Conservation (phyloP, 2,113 vertebrate genomes). For the Parus major region DNA sequence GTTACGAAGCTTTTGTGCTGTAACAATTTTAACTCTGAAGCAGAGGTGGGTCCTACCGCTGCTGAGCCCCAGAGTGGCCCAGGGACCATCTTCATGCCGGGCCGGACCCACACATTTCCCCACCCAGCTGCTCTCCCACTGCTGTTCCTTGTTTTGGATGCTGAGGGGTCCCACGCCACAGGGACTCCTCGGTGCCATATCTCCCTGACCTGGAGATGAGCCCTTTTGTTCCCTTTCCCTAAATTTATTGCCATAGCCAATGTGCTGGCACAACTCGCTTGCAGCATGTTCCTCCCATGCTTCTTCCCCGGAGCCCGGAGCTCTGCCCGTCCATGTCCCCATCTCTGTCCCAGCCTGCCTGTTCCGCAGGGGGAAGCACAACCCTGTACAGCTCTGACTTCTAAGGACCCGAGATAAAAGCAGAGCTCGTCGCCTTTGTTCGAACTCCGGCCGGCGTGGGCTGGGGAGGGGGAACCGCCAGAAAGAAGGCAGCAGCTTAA, state of each 20-base stretch:
- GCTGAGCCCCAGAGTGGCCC: rapidly evolving
- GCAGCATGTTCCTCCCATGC: background rate
- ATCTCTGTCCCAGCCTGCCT: background rate
- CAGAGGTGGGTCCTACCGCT: background rate
- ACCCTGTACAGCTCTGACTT: background rate
- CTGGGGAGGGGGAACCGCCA: conserved; percentile 36
- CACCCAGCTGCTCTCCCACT: background rate
- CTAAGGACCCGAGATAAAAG: conserved; percentile 38
- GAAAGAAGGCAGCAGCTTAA: conserved; percentile 66
- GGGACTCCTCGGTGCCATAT: background rate
- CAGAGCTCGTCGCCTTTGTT: conserved; percentile 34
- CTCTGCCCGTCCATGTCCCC: background rate
- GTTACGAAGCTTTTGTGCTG: background rate
- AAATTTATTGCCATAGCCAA: background rate
- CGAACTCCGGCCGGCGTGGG: background rate
- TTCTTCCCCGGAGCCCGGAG: background rate
- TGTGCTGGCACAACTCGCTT: rapidly evolving
- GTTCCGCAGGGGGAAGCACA: background rate
- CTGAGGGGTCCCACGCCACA: too few relatives aligned
- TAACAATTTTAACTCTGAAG: background rate
- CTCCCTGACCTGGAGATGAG: background rate
- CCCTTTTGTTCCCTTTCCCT: background rate
- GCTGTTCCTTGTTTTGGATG: rapidly evolving
- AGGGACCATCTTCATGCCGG: rapidly evolving
- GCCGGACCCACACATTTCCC: background rate